phyloP scores from a whole-genome alignment of 2,797 vertebrate genomes.

The Channa striata region DNA sequence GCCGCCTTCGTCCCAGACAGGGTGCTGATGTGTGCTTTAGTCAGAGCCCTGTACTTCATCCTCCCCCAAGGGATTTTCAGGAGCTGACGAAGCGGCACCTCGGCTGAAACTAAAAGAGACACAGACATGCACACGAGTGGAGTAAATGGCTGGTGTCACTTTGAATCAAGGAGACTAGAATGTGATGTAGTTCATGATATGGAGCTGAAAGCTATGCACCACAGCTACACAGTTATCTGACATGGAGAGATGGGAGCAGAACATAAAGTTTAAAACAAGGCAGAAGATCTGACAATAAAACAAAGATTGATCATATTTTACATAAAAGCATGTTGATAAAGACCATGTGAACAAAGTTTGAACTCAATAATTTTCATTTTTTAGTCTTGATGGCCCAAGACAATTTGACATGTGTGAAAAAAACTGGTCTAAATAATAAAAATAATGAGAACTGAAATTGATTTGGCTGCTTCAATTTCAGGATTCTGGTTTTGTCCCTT shows the following conservation, averaged over 20 bases:
- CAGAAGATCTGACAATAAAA: neutral
- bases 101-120: conserved; percentile 66
- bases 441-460: too few species aligned
- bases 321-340: too few species aligned
- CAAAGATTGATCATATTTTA: neutral
- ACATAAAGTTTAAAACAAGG: neutral
- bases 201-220: conserved; percentile 2
- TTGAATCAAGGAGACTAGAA: conserved; percentile 11
- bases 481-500: neutral
- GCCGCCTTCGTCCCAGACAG: conserved; percentile 28
- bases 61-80: conserved; percentile 33
- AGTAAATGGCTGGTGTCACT: conserved; percentile 37
- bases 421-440: too few species aligned
- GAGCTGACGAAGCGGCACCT: conserved; percentile 57
- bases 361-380: too few species aligned
- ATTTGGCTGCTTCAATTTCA: too few species aligned
- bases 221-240: neutral
- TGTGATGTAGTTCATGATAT: conserved; percentile 3
- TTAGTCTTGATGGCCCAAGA: too few species aligned
- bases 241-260: neutral
- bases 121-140: conserved; percentile 29
- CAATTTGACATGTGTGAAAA: neutral
- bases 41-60: conserved; percentile 36
- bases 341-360: too few species aligned
- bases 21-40: conserved; percentile 25